Conservation (phyloP, 2,888 invertebrate species). For the Crepidodera aurea region DNA sequence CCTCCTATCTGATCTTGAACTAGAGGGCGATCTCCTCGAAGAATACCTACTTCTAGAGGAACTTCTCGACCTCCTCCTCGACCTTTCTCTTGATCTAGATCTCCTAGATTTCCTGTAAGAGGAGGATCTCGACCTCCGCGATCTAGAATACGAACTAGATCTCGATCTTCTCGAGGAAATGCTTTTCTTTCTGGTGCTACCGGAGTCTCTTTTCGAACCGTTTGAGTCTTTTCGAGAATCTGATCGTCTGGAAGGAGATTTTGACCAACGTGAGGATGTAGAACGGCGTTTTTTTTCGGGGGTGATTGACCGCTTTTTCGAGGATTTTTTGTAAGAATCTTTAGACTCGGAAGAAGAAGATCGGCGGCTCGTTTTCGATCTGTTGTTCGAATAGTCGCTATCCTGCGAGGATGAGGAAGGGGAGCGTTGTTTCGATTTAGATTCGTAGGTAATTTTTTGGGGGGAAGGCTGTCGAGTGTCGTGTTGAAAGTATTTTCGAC, state of each 20-base stretch:
- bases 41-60: slow-evolving; percentile 38
- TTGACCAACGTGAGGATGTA: slow-evolving; percentile 33
- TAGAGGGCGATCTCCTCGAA: slow-evolving; percentile 32
- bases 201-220: slow-evolving; percentile 29
- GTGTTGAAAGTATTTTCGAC: slow-evolving; percentile 32
- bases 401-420: slow-evolving; percentile 41
- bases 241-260: slow-evolving; percentile 34
- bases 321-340: slow-evolving; percentile 35
- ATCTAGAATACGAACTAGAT: slow-evolving; percentile 39
- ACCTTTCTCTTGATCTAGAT: slow-evolving; percentile 35
- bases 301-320: slow-evolving; percentile 38
- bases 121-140: slow-evolving; percentile 38
- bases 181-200: slow-evolving; percentile 32
- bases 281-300: slow-evolving; percentile 29
- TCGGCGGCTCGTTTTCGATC: slow-evolving; percentile 36
- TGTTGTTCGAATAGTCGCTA: slow-evolving; percentile 34
- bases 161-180: slow-evolving; percentile 34
- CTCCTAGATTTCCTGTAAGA: slow-evolving; percentile 41
- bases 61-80: slow-evolving; percentile 39
- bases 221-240: slow-evolving; percentile 34
- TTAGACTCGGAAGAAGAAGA: slow-evolving; percentile 42
- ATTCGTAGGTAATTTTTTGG: slow-evolving; percentile 8
- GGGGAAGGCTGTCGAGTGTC: slow-evolving; percentile 20
- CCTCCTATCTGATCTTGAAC: slow-evolving; percentile 37
- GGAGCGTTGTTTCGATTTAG: slow-evolving; percentile 29